These are phyloP conservation scores for Boulengeromyrus knoepffleri DNA, from an alignment of 2,113 vertebrate genomes.

Conservation along the genomic window DNA sequence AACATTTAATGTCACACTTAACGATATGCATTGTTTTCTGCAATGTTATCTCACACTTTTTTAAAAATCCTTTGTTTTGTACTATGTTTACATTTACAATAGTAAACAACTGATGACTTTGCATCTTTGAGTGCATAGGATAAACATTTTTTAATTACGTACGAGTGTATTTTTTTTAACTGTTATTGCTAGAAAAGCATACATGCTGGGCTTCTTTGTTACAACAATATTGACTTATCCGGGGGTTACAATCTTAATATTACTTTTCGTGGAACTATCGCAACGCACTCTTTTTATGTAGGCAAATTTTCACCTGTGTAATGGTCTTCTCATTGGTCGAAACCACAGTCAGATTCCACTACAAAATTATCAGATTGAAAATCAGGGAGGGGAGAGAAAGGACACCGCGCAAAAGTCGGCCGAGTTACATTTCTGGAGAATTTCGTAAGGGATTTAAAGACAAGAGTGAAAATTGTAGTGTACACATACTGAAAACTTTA, in stretches of 20 bases:
- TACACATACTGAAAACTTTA: not conserved
- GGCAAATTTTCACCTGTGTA: conserved; percentile 52
- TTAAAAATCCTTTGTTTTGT: not conserved
- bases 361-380: conserved; percentile 75
- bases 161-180: not conserved
- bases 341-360: conserved; percentile 65
- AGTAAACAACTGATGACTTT: not conserved
- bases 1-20: not conserved
- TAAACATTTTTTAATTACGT: not conserved
- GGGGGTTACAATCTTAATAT: not conserved
- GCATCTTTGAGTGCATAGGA: not conserved
- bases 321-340: conserved; percentile 56
- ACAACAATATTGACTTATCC: not conserved
- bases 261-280: not conserved
- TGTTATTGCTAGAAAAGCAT: not conserved
- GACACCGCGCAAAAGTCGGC: conserved; percentile 36
- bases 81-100: not conserved
- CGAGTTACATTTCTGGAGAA: conserved; percentile 20
- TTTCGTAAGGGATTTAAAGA: conserved; percentile 11
- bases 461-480: not conserved
- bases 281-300: conserved; percentile 20
- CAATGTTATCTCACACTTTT: not conserved
- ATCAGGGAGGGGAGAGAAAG: conserved; percentile 65
- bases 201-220: not conserved
- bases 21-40: not conserved